These are phyloP conservation scores for Caradrina clavipalpis DNA, from an alignment of 2,888 invertebrate genomes.

Conservation along the genomic window DNA sequence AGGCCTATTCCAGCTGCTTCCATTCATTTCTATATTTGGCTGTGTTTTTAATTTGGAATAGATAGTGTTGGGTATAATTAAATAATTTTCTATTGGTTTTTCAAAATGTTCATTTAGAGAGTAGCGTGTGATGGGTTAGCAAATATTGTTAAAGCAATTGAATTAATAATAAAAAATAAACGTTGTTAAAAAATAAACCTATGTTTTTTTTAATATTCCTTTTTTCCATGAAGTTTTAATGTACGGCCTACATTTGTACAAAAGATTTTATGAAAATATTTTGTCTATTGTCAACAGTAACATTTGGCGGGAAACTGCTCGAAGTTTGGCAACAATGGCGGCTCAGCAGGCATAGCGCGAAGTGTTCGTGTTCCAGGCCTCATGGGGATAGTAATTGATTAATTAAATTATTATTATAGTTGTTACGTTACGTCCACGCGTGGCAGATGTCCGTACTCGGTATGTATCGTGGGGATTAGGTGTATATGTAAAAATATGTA, in stretches of 20 bases:
- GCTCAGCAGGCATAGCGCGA: slow-evolving; percentile 59
- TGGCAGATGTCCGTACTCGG: slow-evolving; percentile 54
- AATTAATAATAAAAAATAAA: no score
- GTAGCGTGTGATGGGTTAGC: no score
- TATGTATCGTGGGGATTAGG: slow-evolving; percentile 30
- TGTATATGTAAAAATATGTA: slow-evolving; percentile 11
- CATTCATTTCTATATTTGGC: no score
- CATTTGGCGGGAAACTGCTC: slow-evolving; percentile 60
- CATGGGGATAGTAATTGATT: slow-evolving; percentile 65
- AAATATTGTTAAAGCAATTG: no score
- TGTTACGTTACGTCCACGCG: slow-evolving; percentile 43
- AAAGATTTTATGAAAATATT: background rate
- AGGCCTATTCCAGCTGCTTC: no score
- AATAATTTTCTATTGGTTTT: background rate
- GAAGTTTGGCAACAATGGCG: slow-evolving; percentile 53
- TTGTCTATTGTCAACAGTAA: slow-evolving; percentile 33
- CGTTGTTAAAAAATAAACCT: no score
- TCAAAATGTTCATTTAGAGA: no score
- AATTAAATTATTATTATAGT: slow-evolving; percentile 65
- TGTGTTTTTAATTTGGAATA: no score
- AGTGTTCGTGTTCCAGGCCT: slow-evolving; percentile 48
- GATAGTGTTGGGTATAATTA: background rate
- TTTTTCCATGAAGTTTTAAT: no score
- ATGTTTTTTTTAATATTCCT: no score
- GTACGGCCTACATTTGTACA: background rate